Evolutionary conservation across 2,797 vertebrate genomes (phyloP).

Genomic region (Hafferia zeledoni): DNA sequence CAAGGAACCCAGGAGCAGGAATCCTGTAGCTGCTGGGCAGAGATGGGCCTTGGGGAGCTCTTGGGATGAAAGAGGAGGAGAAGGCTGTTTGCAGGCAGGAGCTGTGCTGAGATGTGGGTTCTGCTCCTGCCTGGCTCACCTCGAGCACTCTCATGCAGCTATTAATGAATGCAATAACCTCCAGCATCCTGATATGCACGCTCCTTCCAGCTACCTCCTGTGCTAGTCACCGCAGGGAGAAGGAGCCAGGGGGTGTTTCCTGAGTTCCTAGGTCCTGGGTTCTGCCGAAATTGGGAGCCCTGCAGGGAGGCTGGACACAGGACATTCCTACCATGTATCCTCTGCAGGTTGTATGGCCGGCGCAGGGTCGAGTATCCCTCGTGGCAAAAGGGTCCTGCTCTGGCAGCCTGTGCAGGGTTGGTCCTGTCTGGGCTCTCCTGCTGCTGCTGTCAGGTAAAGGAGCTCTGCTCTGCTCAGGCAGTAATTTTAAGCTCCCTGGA

Average conservation of each 20-base stretch:
- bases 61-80: not conserved
- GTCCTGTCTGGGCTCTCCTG: not conserved
- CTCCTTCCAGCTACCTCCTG: not conserved
- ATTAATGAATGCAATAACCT: constrained; percentile 29
- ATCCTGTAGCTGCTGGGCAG: accelerated
- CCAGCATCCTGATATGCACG: not conserved
- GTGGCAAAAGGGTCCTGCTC: not conserved
- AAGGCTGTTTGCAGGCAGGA: not conserved
- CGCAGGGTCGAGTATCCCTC: not conserved
- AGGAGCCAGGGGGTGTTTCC: not conserved
- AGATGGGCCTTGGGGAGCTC: not conserved
- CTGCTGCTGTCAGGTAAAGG: not conserved
- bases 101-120: not conserved
- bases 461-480: not conserved
- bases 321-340: not conserved
- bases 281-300: not conserved
- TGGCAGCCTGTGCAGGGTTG: not conserved
- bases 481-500: not conserved
- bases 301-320: accelerated
- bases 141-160: not conserved
- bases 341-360: accelerated
- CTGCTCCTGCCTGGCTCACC: not conserved
- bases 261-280: not conserved
- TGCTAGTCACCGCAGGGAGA: not conserved
- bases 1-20: not conserved